These are phyloP conservation scores for Hemicrepidius hirtus DNA, from an alignment of 2,888 invertebrate species.

Conservation along the genomic window DNA sequence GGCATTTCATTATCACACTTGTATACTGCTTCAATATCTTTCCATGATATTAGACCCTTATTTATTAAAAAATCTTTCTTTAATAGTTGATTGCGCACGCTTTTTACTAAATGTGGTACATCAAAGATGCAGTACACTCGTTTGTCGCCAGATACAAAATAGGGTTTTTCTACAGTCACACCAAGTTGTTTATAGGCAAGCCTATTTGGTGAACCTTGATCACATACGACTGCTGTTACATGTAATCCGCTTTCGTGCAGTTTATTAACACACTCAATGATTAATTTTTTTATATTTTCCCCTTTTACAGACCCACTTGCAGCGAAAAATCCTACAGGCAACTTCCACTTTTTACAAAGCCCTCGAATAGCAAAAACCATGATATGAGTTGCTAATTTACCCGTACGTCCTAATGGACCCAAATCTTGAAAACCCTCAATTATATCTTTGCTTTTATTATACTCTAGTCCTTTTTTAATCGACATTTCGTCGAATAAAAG, in stretches of 20 bases:
- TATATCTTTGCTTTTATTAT: slow-evolving; percentile 37
- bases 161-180: slow-evolving; percentile 21
- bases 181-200: slow-evolving; percentile 20
- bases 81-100: slow-evolving; percentile 18
- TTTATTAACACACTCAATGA: slow-evolving; percentile 11
- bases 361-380: slow-evolving; percentile 34
- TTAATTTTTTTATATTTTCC: background rate
- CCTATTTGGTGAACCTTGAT: slow-evolving; percentile 38
- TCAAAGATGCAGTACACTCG: slow-evolving; percentile 33
- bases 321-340: too few species aligned
- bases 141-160: slow-evolving; percentile 24
- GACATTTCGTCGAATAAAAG: slow-evolving; percentile 42
- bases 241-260: slow-evolving; percentile 8
- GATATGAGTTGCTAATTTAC: slow-evolving; percentile 22
- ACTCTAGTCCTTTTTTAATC: too few species aligned
- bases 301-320: too few species aligned
- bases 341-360: slow-evolving; percentile 29
- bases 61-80: too few species aligned
- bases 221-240: slow-evolving; percentile 34
- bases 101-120: slow-evolving; percentile 37
- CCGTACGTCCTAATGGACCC: slow-evolving; percentile 35
- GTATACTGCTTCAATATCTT: too few species aligned
- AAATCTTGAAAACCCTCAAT: slow-evolving; percentile 49
- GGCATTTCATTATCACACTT: too few species aligned
- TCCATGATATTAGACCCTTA: too few species aligned